Evolutionary conservation across 2,113 vertebrate species (phyloP), one percentile per base, ranked within the genome.

Genomic region (Emydura subglobosa): DNA sequence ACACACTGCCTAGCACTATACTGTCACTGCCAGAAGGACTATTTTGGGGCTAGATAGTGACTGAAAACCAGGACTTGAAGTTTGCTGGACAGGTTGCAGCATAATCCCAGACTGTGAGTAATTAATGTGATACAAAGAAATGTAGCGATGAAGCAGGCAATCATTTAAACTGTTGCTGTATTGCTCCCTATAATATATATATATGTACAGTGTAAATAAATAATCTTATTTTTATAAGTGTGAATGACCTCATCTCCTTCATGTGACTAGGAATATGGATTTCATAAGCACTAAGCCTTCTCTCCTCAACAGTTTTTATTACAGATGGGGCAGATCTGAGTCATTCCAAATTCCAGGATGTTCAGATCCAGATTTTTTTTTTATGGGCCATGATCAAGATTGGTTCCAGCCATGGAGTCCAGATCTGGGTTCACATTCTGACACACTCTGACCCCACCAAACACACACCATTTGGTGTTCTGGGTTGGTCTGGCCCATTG

Each of bases 201-300:
- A 24, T 47, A 27, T 78, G 74, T 29, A 78, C 42, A 42, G 22
- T 27, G 47, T 76, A 83, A 97, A 96, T 97, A 95, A 97, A 96
- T 12, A 81, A 49, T 96, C 94, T 96, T 97, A 96, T 96, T 97
- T 54, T 96, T 96, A 65, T 84, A 87, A 93, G 51, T 68, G 50
- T 5, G 42, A 24, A 74, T 92, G 31, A 93, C 22, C 14, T 97
- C 21, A 81, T 76, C 78, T 97, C n/a, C 51, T 90, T 81, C 86
- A 31, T 50, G 42, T 7, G 74, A 80, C 10, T 25, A 54, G 51
- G 25, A 85, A 47, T 49, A 83, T 78, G 42, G 42, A 44, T 24
- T 44, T 47, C 8, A 39, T 25, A 54, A 85, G 51, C 5, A 5
- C 11, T 42, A 50, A 31, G 51, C 7, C 22, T 44, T 24, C 39